Conservation (phyloP, 2,113 vertebrate species). For the Alces alces region DNA sequence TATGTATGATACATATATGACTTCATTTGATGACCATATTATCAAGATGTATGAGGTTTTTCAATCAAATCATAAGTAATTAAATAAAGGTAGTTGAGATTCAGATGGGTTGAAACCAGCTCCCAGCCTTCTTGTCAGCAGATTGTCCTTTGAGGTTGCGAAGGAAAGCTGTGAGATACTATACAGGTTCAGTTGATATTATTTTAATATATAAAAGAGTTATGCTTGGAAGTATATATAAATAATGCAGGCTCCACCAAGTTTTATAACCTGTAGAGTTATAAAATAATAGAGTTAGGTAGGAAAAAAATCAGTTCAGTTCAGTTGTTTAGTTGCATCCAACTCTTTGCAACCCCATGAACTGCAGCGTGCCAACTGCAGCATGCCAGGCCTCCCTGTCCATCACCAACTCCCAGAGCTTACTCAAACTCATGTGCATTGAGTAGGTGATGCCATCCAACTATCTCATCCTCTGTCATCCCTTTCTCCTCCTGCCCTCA, state of each 20-base stretch:
- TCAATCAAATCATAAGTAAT: not conserved
- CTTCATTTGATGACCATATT: not conserved
- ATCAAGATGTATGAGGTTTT: not conserved
- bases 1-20: not conserved
- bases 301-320: not conserved
- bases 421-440: not conserved
- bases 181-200: not conserved
- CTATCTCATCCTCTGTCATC: not conserved
- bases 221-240: not conserved
- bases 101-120: not conserved
- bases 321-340: not conserved
- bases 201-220: not conserved
- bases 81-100: not conserved
- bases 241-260: not conserved
- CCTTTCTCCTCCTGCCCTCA: not conserved
- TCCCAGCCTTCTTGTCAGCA: not conserved
- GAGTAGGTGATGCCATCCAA: not conserved
- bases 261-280: not conserved
- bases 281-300: not conserved
- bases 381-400: not conserved
- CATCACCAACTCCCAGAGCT: not conserved
- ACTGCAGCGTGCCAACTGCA: not conserved
- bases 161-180: not conserved
- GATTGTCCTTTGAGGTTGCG: not conserved
- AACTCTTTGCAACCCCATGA: not conserved